Conservation (phyloP, 2,113 vertebrate genomes). For the Aptenodytes forsteri region DNA sequence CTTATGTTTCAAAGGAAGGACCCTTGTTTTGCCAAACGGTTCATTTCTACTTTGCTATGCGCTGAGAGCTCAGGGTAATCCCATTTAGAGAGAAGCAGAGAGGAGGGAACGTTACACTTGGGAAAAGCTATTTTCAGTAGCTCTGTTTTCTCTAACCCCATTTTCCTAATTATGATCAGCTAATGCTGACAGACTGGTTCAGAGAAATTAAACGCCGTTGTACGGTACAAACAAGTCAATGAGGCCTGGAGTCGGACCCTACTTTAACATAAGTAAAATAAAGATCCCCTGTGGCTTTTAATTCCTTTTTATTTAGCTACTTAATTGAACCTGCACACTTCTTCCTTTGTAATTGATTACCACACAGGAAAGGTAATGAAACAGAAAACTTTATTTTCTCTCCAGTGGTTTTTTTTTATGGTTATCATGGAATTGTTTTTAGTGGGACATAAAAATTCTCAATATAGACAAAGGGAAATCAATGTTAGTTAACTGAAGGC, state of each 20-base stretch:
- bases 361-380: constrained; percentile 41
- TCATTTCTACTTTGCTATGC: neutral
- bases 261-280: constrained; percentile 3
- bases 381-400: constrained; percentile 36
- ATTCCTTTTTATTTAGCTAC: constrained; percentile 49
- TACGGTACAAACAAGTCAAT: neutral
- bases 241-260: neutral
- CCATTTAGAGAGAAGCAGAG: neutral
- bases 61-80: neutral
- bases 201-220: constrained; percentile 23
- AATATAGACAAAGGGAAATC: neutral
- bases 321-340: constrained; percentile 38
- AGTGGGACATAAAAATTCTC: neutral
- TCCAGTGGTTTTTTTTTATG: constrained; percentile 30
- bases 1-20: neutral
- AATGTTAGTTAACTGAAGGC: neutral
- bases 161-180: constrained; percentile 26
- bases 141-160: neutral
- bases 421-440: constrained; percentile 21
- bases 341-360: constrained; percentile 19
- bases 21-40: neutral
- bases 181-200: constrained; percentile 23
- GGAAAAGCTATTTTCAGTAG: constrained; percentile 30
- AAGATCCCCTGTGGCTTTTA: constrained; percentile 38
- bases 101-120: neutral